Base-by-base conservation (phyloP, 2,888 invertebrate species). In the Ormyrus labotus region DNA sequence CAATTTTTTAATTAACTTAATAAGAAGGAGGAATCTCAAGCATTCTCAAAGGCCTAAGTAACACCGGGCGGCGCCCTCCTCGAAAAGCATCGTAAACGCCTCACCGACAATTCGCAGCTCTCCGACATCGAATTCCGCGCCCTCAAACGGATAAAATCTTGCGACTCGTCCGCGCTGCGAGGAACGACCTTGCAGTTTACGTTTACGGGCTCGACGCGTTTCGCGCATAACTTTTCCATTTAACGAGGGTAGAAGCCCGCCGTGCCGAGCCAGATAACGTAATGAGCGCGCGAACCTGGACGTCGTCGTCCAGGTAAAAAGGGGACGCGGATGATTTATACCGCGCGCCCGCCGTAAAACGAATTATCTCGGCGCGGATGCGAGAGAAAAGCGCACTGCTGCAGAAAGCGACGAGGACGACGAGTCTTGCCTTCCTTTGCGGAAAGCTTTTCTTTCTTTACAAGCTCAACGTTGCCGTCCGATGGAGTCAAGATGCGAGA, bases 301-400 rank as follows among this genome's bases (percentile, higher is more conserved):
- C n/a, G 57, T 50, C 47, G 34, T 9, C 64, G 58, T 45, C 19
- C 58, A 67, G 50, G 60, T 51, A 47, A 34, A 34, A 58, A 55
- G 50, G 67, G 57, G 34, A 57, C 51, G 50, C 11, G 34, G 64
- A 73, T 67, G 73, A 77, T 69, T 80, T 67, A 69, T 64, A 19
- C 47, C 50, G 50, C 53, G 65, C 45, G 69, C 19, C 19, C 57
- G 70, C 77, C 67, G 72, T 75, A 82, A 83, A 83, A 82, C 81
- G 83, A 83, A 84, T 83, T 78, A 72, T 67, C 67, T 67, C 53
- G 19, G 63, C 5, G 68, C 50, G 63, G 11, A n/a, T 11, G 50
- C 48, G 61, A 71, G 50, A 67, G 47, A 72, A 72, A 67, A 72
- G 67, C 19, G 19, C 19, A 2, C 19, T 19, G 61, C 47, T 67